Evolutionary conservation across 2,113 vertebrate genomes (phyloP).

Genomic region (Raja brachyura): DNA sequence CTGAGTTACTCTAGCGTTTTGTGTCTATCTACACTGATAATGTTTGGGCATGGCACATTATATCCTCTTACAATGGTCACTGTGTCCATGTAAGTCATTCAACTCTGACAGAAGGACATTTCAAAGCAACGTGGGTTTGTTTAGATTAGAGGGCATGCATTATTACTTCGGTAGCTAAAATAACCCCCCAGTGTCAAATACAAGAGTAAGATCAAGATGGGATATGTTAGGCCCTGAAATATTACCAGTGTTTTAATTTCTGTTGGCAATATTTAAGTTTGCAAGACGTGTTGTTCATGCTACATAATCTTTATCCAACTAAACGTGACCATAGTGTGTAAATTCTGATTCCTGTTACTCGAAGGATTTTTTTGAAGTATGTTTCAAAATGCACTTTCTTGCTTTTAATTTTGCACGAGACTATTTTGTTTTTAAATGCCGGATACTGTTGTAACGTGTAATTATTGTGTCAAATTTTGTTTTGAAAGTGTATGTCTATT

Average conservation of each 20-base stretch:
- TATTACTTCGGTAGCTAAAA: not conserved
- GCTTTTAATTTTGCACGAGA: slow-evolving; percentile 32
- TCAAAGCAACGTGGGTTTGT: not conserved
- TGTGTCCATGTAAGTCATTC: not conserved
- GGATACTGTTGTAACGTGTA: not conserved
- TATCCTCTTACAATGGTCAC: not conserved
- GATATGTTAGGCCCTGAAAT: not conserved
- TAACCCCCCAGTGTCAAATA: not conserved
- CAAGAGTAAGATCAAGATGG: not conserved
- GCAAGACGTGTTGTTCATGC: not conserved
- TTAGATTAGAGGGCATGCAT: too few species aligned
- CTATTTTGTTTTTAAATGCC: slow-evolving; percentile 13
- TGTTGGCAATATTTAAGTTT: not conserved
- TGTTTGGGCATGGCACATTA: not conserved
- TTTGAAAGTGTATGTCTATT: slow-evolving; percentile 1
- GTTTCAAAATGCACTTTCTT: slow-evolving; percentile 27
- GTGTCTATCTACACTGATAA: too few species aligned
- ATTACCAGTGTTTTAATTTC: not conserved
- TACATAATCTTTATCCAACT: not conserved
- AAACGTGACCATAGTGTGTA: not conserved
- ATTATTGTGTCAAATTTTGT: slow-evolving; percentile 18
- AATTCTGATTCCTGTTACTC: not conserved
- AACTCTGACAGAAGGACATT: not conserved
- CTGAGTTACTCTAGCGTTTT: too few species aligned
- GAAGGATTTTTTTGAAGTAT: not conserved